Evolutionary conservation across 2,113 vertebrate genomes (phyloP).

Genomic region (Zapus hudsonius): DNA sequence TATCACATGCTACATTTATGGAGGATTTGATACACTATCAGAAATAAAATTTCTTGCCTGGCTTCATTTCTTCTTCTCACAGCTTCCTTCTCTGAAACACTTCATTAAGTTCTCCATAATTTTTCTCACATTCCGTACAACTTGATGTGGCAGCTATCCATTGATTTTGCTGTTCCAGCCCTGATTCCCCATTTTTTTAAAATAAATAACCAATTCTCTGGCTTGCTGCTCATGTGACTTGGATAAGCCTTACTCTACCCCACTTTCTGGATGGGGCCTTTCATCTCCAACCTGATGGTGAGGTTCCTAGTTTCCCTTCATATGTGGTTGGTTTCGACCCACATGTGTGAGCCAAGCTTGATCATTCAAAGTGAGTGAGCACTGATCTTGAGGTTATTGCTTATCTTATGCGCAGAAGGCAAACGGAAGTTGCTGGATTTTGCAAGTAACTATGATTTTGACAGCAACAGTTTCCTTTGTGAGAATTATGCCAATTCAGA

Average conservation of each 20-base stretch:
- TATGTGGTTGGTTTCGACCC: background rate
- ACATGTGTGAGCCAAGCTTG: background rate
- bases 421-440: slow-evolving; percentile 17
- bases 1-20: background rate
- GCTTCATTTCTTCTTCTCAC: background rate
- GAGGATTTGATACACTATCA: background rate
- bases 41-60: background rate
- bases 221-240: background rate
- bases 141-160: background rate
- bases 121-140: no score
- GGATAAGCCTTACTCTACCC: background rate
- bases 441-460: background rate
- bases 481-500: background rate
- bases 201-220: background rate
- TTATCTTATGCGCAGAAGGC: background rate
- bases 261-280: rapidly evolving
- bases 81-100: background rate
- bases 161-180: background rate
- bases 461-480: background rate
- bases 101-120: background rate
- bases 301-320: background rate
- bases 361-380: background rate
- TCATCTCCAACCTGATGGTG: background rate
- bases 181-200: background rate
- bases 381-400: background rate